Evolutionary conservation across 2,797 vertebrate species (phyloP).

Genomic region (Pangasius sanitwongsei): DNA sequence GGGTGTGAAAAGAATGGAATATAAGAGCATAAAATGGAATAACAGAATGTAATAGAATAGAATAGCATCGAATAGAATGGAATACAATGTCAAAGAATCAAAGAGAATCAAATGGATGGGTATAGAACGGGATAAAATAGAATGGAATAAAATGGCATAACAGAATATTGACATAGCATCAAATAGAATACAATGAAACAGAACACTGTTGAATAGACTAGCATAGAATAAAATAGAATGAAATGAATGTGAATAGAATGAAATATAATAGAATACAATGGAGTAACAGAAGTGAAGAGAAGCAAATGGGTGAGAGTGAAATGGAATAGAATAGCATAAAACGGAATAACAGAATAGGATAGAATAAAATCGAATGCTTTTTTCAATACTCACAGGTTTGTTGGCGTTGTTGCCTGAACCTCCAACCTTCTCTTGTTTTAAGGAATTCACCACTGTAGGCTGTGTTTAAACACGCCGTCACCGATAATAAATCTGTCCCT

Average conservation of each 20-base stretch:
- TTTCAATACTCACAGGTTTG: not conserved
- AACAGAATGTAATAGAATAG: not conserved
- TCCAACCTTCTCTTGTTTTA: not conserved
- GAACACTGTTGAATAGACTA: not conserved
- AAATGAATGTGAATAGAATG: not conserved
- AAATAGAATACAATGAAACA: not conserved
- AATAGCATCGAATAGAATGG: not conserved
- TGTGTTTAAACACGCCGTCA: not conserved
- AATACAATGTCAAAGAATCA: not conserved
- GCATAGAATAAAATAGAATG: not conserved
- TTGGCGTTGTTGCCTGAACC: not conserved
- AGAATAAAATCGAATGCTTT: not conserved
- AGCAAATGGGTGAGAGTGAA: not conserved
- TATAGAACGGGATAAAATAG: not conserved
- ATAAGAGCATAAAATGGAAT: not conserved
- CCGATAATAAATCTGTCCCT: conserved; percentile 7
- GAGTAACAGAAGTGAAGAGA: not conserved
- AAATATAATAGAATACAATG: not conserved
- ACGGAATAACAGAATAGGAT: not conserved
- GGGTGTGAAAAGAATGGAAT: not conserved
- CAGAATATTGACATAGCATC: not conserved
- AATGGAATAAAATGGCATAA: not conserved
- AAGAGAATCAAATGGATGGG: not conserved
- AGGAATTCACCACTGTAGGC: not conserved
- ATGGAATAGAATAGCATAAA: not conserved